These are phyloP conservation scores for Cantharis flavilabris DNA, from an alignment of 2,888 invertebrate genomes.

Conservation along the genomic window DNA sequence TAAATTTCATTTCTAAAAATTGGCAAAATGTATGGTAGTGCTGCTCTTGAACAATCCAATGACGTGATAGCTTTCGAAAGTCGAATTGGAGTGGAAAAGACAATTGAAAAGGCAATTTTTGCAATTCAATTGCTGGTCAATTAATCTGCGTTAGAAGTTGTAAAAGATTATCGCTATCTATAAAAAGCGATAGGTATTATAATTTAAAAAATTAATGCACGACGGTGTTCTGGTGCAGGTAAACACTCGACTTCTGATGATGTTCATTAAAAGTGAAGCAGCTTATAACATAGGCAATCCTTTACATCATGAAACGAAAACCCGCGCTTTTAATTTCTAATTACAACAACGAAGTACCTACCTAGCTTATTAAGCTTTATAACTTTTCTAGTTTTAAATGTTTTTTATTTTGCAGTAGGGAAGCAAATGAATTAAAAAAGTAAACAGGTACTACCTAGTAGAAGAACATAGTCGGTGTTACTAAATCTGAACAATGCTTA, in stretches of 20 bases:
- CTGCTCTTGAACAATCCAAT: background rate
- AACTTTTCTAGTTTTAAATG: background rate
- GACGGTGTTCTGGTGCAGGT: background rate
- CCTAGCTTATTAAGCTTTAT: background rate
- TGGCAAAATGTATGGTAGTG: background rate
- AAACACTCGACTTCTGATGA: background rate
- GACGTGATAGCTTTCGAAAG: background rate
- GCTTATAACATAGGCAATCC: background rate
- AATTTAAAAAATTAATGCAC: too few species aligned
- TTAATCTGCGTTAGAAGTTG: background rate
- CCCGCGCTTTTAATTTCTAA: background rate
- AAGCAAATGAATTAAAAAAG: background rate
- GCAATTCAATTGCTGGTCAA: background rate
- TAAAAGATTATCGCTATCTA: background rate
- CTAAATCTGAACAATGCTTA: background rate
- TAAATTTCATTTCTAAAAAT: background rate
- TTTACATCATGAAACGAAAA: background rate
- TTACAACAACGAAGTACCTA: background rate
- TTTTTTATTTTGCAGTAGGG: background rate
- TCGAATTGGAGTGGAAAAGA: background rate
- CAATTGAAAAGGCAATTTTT: background rate
- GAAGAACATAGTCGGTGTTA: background rate
- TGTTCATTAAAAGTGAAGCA: background rate
- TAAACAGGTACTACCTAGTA: background rate
- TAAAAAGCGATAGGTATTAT: background rate